Conservation (phyloP, 92 coral and sea anemone genomes). For the Galaxea fascicularis region DNA sequence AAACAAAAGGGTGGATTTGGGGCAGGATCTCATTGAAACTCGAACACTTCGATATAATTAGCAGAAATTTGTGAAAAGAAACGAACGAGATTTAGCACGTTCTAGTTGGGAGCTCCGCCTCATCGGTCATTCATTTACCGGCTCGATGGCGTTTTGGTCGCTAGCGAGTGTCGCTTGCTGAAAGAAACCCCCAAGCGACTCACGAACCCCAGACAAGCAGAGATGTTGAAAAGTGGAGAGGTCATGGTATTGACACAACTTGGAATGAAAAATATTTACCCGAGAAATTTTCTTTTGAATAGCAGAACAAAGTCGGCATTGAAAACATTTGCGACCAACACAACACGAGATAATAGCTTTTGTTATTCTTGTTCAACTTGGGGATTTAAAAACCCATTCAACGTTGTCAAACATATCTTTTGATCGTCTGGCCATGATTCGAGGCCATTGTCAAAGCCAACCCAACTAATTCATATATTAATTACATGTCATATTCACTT, state of each 20-base stretch:
- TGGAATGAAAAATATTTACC: constrained; percentile 94
- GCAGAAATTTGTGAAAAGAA: constrained; percentile 79
- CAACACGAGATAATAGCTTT: constrained; percentile 84
- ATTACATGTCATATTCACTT: constrained; percentile 74
- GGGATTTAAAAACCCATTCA: constrained; percentile 91
- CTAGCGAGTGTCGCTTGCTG: constrained; percentile 55
- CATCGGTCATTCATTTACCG: constrained; percentile 67
- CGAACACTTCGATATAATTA: constrained; percentile 85
- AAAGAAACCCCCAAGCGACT: constrained; percentile 49
- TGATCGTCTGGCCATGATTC: constrained; percentile 81
- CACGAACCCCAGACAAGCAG: constrained; percentile 53
- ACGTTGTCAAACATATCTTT: constrained; percentile 81
- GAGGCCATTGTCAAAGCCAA: constrained; percentile 66
- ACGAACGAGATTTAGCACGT: constrained; percentile 79
- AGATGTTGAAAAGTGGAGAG: constrained; percentile 63
- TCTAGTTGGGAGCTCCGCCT: constrained; percentile 93
- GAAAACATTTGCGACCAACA: constrained; percentile 77
- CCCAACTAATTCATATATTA: constrained; percentile 82
- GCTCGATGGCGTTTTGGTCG: constrained; percentile 52
- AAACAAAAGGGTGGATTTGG: constrained; percentile 81
- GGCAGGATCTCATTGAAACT: constrained; percentile 71
- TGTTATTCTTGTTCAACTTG: constrained; percentile 88
- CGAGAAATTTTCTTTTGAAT: constrained; percentile 79
- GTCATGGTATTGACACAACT: constrained; percentile 83
- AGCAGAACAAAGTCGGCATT: constrained; percentile 86